Evolutionary conservation across 2,113 vertebrate genomes (phyloP).

Genomic region (Solenodon paradoxus): DNA sequence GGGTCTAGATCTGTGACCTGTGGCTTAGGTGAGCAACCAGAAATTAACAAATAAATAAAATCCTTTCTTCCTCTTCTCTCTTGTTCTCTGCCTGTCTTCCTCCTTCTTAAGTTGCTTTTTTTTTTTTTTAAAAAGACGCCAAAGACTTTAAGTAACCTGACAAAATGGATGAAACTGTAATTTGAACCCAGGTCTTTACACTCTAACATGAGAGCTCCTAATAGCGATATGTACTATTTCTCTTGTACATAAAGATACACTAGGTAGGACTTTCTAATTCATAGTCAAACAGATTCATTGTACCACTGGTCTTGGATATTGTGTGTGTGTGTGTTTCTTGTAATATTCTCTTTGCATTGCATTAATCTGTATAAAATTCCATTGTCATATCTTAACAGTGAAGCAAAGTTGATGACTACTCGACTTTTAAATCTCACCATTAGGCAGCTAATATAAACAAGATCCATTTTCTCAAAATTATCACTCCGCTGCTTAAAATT

Average conservation of each 20-base stretch:
- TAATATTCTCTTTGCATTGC: not conserved
- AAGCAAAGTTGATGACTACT: not conserved
- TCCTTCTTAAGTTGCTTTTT: no score
- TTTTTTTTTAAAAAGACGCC: no score
- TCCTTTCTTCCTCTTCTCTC: no score
- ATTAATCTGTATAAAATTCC: not conserved
- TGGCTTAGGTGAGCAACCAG: no score
- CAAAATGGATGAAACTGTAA: not conserved
- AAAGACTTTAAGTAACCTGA: not conserved
- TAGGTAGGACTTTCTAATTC: not conserved
- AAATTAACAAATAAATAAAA: no score
- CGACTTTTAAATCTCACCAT: not conserved
- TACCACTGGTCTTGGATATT: not conserved
- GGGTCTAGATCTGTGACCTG: no score
- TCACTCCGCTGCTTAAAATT: not conserved
- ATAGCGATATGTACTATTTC: not conserved
- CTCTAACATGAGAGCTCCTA: not conserved
- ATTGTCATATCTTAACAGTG: not conserved
- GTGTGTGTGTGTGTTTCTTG: not conserved
- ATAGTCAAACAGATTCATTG: not conserved
- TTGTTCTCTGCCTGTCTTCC: no score
- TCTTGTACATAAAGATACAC: not conserved
- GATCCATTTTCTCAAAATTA: not conserved
- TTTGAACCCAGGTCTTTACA: not conserved
- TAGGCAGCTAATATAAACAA: not conserved